Base-by-base conservation (phyloP, 2,888 invertebrate genomes). In the Brenthis daphne region DNA sequence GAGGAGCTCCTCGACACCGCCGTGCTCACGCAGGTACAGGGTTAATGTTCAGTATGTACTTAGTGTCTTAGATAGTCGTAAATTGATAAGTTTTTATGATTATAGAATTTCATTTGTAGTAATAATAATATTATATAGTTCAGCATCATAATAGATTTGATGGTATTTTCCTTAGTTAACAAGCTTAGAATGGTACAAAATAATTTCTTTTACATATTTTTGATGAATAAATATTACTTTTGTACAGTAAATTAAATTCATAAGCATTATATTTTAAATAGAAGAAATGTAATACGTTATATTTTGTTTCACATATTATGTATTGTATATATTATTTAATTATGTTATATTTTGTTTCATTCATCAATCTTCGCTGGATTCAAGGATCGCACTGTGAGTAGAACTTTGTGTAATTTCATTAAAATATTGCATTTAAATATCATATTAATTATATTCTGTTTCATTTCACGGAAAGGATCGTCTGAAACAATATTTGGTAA, bases 1-100 rank as follows among this genome's bases (percentile, higher is more conserved):
- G 94, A 95, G 77, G 94, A 96, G 71, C 82, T 99, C 67, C 95
- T 98, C 68, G 87, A 92, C 68, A 97, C 96, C 16, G 95, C 96
- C 14, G 86, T 97, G 67, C 86, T 96, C 6, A 97, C 97, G 14
- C 97, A 97, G 95, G 97, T 43, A 43, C 8, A 11, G 37, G 37
- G 11, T 43, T 43, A 11, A 11, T 43, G 37, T 43, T 11, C 11
- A 43, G 37, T 43, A 43, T 11, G 11, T 43, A 20, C 20, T 20
- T 20, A 43, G 37, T 43, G 37, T 43, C 37, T 43, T 11, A 43
- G 8, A 43, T 43, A 11, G 11, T 2, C 11, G 37, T 37, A 37
- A 37, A 37, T 11, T 43, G 2, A 43, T 43, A 11, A 11, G 37
- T 43, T 43, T 8, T 43, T 11, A 43, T 43, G 11, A 43, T 11